phyloP scores from a whole-genome alignment of 37 sponge, comb jelly and placozoan genomes.

The Haliclona indistincta region DNA sequence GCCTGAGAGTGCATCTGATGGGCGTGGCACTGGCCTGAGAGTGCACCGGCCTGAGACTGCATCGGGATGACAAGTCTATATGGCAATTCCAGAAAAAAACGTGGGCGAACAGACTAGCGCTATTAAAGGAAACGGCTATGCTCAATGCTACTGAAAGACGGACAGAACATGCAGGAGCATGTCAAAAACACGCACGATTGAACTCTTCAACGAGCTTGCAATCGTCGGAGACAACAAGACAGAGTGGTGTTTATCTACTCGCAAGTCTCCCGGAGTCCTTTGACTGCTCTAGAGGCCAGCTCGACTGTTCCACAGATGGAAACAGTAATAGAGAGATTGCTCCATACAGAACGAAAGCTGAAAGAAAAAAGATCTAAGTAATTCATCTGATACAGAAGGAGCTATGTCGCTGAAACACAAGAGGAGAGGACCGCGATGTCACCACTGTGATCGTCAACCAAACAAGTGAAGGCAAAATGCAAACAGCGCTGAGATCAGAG shows the following conservation, averaged over 20 bases:
- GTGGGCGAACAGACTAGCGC: constrained; percentile 48
- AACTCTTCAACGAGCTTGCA: constrained; percentile 39
- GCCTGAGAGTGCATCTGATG: too few relatives aligned
- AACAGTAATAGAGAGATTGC: constrained; percentile 41
- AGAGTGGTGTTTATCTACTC: constrained; percentile 35
- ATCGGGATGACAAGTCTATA: too few relatives aligned
- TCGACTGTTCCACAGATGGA: constrained; percentile 48
- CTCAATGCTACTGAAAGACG: constrained; percentile 35
- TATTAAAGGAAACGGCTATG: constrained; percentile 27
- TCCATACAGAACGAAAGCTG: constrained; percentile 35
- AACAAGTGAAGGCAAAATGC: too few relatives aligned
- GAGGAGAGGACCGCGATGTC: constrained; percentile 34
- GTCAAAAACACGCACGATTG: constrained; percentile 41
- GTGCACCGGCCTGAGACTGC: too few relatives aligned
- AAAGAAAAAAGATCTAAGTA: constrained; percentile 22
- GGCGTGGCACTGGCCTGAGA: too few relatives aligned
- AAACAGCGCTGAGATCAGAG: constrained; percentile 1
- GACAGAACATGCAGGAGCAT: constrained; percentile 37
- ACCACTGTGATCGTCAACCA: constrained; percentile 28
- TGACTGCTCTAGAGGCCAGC: constrained; percentile 57
- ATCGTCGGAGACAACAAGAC: constrained; percentile 23
- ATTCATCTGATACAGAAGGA: background rate
- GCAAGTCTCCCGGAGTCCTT: constrained; percentile 55
- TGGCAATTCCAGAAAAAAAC: constrained; percentile 49
- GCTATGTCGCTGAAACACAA: constrained; percentile 1